Conservation (phyloP, 2,113 vertebrate genomes). For the Notarius quadriscutis region DNA sequence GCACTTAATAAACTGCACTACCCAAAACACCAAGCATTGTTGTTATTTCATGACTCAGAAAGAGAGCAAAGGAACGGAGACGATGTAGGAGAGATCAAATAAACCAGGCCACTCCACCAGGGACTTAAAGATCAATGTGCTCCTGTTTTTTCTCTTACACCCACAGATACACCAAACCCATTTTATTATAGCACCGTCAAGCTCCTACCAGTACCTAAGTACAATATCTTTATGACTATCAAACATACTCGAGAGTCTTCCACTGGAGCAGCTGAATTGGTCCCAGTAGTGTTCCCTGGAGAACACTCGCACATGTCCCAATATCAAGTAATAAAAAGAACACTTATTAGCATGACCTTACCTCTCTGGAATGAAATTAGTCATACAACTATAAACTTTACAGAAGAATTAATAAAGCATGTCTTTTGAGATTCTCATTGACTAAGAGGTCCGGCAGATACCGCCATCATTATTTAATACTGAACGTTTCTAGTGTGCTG, state of each 20-base stretch:
- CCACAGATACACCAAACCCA: slow-evolving; percentile 39
- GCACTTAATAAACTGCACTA: neutral
- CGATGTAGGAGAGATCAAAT: slow-evolving; percentile 46
- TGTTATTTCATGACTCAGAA: neutral
- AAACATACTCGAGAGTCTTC: neutral
- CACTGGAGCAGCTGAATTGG: neutral
- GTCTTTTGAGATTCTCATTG: neutral
- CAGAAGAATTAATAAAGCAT: neutral
- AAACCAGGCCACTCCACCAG: slow-evolving; percentile 49
- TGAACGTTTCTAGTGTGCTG: neutral
- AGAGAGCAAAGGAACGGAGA: slow-evolving; percentile 17
- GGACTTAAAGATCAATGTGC: slow-evolving; percentile 47
- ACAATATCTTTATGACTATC: neutral
- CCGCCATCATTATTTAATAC: slow-evolving; percentile 1
- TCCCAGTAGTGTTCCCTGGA: neutral
- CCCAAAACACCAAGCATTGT: neutral
- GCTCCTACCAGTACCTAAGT: neutral
- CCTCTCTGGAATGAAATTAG: neutral
- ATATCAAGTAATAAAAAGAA: neutral
- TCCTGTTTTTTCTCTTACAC: slow-evolving; percentile 40
- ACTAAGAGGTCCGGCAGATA: neutral
- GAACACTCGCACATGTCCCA: neutral
- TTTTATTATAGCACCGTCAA: slow-evolving; percentile 10
- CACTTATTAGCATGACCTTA: slow-evolving; percentile 13
- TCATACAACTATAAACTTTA: neutral